phyloP scores from a whole-genome alignment of 2,113 vertebrate genomes.

The Chlorodrepanis virens region DNA sequence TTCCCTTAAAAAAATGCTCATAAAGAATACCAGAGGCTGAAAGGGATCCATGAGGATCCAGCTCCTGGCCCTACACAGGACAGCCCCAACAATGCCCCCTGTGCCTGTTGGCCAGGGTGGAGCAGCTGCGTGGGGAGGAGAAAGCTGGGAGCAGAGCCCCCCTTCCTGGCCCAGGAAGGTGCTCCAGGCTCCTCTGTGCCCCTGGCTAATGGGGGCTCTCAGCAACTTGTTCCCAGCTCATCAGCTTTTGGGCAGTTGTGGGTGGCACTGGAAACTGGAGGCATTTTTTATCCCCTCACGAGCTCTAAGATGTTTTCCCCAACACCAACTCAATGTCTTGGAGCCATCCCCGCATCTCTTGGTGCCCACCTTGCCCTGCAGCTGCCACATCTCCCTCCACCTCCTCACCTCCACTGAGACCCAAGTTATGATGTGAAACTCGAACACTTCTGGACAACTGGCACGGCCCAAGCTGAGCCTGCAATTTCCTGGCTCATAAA shows the following conservation, averaged over 20 bases:
- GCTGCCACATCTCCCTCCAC: neutral
- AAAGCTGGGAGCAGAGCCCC: too few species aligned
- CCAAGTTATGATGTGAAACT: neutral
- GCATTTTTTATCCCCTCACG: neutral
- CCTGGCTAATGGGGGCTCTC: neutral
- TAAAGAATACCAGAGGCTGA: too few species aligned
- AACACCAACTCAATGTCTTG: accelerated
- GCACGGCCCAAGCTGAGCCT: conserved; percentile 17
- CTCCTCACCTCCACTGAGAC: neutral
- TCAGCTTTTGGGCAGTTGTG: neutral
- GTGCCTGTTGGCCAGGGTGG: neutral
- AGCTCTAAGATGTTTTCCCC: neutral
- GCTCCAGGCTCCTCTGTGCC: neutral
- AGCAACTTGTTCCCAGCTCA: neutral
- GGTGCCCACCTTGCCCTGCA: neutral
- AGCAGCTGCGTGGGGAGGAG: neutral
- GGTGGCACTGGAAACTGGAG: accelerated
- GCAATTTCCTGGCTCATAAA: conserved; percentile 57
- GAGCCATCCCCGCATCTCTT: neutral
- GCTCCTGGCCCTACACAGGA: neutral
- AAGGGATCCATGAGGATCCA: neutral
- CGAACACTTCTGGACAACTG: neutral
- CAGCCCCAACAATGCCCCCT: neutral
- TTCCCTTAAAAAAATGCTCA: neutral
- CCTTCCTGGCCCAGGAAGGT: neutral